Percentiles rank a stretch among this genome's conserved stretches.
These are phyloP conservation scores for Musca domestica DNA, from an alignment of 1,140 invertebrate species.

Conservation along the genomic window DNA sequence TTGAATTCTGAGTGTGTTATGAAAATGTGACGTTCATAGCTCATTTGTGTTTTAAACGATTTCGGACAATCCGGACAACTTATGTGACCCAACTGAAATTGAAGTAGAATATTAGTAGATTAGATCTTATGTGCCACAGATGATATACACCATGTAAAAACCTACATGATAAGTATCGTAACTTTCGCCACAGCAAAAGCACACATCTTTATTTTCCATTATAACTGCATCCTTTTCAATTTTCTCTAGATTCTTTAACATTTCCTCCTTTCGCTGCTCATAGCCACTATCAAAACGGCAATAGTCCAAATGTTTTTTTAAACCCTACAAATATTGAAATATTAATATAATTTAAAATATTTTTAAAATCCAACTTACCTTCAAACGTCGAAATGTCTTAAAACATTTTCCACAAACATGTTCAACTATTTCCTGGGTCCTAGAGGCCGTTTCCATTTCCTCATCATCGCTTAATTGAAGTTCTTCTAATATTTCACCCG, in stretches of 20 bases:
- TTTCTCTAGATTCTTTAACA: constrained; percentile 50
- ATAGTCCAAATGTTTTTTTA: constrained; percentile 50
- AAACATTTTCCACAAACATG: constrained; percentile 52
- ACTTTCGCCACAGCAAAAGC: constrained; percentile 50
- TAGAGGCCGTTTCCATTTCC: neutral
- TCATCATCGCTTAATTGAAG: constrained; percentile 25
- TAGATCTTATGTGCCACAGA: neutral
- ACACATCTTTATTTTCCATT: constrained; percentile 50
- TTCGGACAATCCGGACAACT: constrained; percentile 53
- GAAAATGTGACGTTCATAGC: constrained; percentile 51
- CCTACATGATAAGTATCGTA: constrained; percentile 52
- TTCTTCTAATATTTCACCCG: constrained; percentile 33
- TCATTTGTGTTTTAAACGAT: constrained; percentile 50
- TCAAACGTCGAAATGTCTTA: constrained; percentile 46
- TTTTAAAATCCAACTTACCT: constrained; percentile 22
- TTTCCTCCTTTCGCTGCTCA: constrained; percentile 47
- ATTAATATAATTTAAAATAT: neutral
- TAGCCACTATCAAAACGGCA: constrained; percentile 50
- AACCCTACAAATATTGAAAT: constrained; percentile 29
- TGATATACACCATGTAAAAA: constrained; percentile 2
- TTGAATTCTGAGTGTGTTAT: constrained; percentile 48
- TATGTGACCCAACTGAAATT: constrained; percentile 45
- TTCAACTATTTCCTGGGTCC: constrained; percentile 43
- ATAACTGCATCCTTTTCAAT: constrained; percentile 48
- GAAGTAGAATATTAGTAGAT: neutral